These are phyloP conservation scores for Tyria jacobaeae DNA, from an alignment of 2,888 invertebrate genomes.

Conservation along the genomic window DNA sequence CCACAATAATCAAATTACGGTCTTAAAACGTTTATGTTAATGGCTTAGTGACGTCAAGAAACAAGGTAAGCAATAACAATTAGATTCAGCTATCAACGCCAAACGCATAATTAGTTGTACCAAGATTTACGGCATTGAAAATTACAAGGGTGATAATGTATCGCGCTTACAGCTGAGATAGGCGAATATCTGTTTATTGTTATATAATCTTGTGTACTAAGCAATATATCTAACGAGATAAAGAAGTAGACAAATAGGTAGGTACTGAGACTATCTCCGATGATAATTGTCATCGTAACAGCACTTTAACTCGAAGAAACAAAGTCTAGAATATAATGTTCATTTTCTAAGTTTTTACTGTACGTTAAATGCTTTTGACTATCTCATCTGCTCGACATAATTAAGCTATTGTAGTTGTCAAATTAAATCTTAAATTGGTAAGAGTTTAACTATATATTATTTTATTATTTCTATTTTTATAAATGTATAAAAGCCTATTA, in stretches of 20 bases:
- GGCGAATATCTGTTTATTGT: slow-evolving; percentile 13
- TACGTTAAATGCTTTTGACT: too few relatives aligned
- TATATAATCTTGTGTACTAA: slow-evolving; percentile 13
- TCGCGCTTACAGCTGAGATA: slow-evolving; percentile 17
- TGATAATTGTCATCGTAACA: neutral
- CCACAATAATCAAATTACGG: slow-evolving; percentile 37
- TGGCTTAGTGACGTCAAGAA: slow-evolving; percentile 35
- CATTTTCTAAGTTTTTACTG: too few relatives aligned
- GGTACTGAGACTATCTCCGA: neutral
- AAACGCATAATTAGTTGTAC: slow-evolving; percentile 38
- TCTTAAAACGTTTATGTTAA: slow-evolving; percentile 37
- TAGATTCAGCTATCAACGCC: slow-evolving; percentile 46
- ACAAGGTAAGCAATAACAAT: slow-evolving; percentile 47
- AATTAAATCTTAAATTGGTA: too few relatives aligned
- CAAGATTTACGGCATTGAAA: slow-evolving; percentile 50
- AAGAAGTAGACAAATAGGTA: neutral
- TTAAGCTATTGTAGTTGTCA: too few relatives aligned
- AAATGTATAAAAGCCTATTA: too few relatives aligned
- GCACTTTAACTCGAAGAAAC: neutral
- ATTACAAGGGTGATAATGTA: slow-evolving; percentile 45
- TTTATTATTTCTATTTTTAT: too few relatives aligned
- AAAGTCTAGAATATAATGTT: neutral
- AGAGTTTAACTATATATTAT: too few relatives aligned
- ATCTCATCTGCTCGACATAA: too few relatives aligned
- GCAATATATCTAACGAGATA: neutral